Evolutionary conservation across 2,797 vertebrate genomes (phyloP).

Genomic region (Salmo trutta): DNA sequence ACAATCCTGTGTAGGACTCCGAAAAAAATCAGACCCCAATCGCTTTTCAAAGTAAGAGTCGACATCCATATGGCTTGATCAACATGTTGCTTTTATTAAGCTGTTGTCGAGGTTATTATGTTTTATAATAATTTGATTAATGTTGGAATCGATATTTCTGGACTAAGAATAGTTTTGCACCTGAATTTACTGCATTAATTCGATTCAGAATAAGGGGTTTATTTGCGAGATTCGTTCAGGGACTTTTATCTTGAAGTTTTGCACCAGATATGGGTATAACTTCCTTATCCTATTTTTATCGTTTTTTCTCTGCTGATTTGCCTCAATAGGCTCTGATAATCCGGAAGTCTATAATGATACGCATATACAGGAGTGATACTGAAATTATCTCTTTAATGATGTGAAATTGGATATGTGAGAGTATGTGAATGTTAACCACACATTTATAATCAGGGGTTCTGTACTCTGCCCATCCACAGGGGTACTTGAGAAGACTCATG

Average conservation of each 20-base stretch:
- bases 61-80: background rate
- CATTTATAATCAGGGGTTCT: too few species aligned
- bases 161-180: background rate
- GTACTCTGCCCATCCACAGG: too few species aligned
- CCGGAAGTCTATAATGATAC: conserved; percentile 34
- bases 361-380: background rate
- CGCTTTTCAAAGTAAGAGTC: conserved; percentile 68
- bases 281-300: conserved; percentile 78
- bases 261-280: conserved; percentile 73
- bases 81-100: background rate
- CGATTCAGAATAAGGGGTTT: background rate
- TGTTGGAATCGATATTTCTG: background rate
- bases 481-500: too few species aligned
- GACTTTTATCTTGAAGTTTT: conserved; percentile 68
- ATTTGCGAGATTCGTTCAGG: rapidly evolving
- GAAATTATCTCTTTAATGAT: background rate
- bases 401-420: background rate
- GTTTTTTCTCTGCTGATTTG: conserved; percentile 50
- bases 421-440: too few species aligned
- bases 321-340: conserved; percentile 40
- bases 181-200: background rate
- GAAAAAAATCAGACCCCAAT: conserved; percentile 60
- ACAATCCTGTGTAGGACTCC: conserved; percentile 64
- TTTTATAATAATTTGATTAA: too few species aligned
- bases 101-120: background rate